Evolutionary conservation across 2,888 invertebrate species (phyloP).

Genomic region (Pandemis corylana): DNA sequence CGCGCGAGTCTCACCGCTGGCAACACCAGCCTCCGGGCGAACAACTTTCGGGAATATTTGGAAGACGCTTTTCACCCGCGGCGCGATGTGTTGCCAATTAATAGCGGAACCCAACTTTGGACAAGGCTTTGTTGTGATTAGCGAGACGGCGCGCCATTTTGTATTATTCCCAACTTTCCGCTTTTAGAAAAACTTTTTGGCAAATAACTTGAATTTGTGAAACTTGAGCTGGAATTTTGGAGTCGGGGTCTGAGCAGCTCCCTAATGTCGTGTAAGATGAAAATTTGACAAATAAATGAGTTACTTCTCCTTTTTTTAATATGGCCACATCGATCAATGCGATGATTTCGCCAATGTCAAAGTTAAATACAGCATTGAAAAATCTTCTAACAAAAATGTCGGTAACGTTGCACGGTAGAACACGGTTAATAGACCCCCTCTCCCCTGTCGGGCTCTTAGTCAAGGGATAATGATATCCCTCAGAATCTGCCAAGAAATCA

Average conservation of each 20-base stretch:
- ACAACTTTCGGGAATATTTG: constrained; percentile 28
- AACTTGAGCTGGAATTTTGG: constrained; percentile 5
- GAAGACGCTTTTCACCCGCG: constrained; percentile 36
- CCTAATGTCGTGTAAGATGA: not conserved
- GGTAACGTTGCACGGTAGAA: too few species aligned
- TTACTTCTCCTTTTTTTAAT: too few species aligned
- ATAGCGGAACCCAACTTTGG: constrained; percentile 15
- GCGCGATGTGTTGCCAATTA: constrained; percentile 41
- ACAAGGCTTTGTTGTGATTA: constrained; percentile 34
- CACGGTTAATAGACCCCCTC: too few species aligned
- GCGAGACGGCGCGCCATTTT: constrained; percentile 20
- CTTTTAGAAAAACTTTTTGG: constrained; percentile 29
- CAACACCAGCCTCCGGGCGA: constrained; percentile 26
- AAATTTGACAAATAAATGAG: too few species aligned
- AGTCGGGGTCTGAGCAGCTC: constrained; percentile 4
- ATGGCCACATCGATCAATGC: too few species aligned
- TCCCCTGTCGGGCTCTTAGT: too few species aligned
- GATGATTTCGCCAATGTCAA: too few species aligned
- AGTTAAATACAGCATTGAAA: too few species aligned
- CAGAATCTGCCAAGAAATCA: too few species aligned
- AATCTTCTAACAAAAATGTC: too few species aligned
- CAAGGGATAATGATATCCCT: too few species aligned
- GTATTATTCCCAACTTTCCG: constrained; percentile 20
- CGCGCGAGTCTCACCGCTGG: not conserved
- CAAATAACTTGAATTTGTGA: constrained; percentile 17